These are phyloP conservation scores for Strix occidentalis DNA, from an alignment of 2,797 vertebrate species.

Conservation along the genomic window DNA sequence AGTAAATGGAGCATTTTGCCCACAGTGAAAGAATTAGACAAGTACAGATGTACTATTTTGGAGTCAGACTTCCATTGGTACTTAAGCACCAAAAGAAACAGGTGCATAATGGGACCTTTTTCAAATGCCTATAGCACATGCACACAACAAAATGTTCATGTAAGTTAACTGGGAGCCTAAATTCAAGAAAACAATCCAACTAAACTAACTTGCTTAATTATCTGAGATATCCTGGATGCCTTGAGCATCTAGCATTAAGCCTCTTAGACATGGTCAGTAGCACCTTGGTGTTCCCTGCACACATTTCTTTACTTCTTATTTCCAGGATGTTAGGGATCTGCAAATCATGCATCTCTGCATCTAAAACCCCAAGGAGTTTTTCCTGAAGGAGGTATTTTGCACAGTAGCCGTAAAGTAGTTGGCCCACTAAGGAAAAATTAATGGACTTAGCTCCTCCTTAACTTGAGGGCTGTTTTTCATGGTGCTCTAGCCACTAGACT, in stretches of 20 bases:
- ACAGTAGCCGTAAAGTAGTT: neutral
- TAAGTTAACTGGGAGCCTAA: neutral
- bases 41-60: neutral
- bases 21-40: neutral
- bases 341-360: neutral
- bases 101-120: neutral
- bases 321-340: neutral
- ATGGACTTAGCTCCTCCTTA: neutral
- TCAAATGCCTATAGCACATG: neutral
- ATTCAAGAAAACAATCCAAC: neutral
- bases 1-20: neutral
- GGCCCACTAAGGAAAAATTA: neutral
- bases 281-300: neutral
- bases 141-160: neutral
- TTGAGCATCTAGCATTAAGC: neutral
- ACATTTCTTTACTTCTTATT: neutral
- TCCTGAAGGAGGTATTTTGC: neutral
- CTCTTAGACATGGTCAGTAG: neutral
- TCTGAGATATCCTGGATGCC: neutral
- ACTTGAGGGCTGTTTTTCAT: neutral
- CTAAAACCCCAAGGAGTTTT: neutral
- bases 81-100: neutral
- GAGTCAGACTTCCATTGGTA: neutral
- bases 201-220: neutral
- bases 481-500: neutral